phyloP scores from a whole-genome alignment of 2,797 vertebrate genomes.

The Psittacula derbiana region DNA sequence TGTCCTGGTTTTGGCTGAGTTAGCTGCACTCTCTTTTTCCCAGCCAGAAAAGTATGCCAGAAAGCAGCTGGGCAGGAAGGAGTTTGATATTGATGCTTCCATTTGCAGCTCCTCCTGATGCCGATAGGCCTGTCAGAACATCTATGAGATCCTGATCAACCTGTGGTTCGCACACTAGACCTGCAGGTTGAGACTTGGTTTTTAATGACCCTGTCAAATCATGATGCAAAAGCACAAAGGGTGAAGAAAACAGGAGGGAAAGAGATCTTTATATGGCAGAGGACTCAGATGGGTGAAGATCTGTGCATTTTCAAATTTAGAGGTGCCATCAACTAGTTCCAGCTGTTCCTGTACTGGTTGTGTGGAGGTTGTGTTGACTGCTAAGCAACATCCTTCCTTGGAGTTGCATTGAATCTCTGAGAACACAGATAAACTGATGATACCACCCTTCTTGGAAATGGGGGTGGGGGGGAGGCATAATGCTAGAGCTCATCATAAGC shows the following conservation, averaged over 20 bases:
- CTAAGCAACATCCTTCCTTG: not conserved
- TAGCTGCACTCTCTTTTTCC: not conserved
- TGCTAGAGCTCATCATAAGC: not conserved
- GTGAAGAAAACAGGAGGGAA: not conserved
- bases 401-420: not conserved
- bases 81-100: not conserved
- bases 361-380: not conserved
- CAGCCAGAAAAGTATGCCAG: not conserved
- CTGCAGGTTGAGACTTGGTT: not conserved
- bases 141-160: not conserved
- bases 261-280: not conserved
- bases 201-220: not conserved
- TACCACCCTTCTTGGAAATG: not conserved
- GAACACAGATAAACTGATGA: not conserved
- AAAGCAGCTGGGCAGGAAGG: not conserved
- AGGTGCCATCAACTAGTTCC: not conserved
- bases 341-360: not conserved
- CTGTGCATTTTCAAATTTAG: not conserved
- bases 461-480: not conserved
- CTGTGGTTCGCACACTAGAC: not conserved
- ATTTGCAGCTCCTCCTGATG: not conserved
- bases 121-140: not conserved
- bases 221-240: not conserved
- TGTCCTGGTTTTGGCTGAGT: not conserved
- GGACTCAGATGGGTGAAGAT: not conserved